Percentiles rank a stretch among this genome's conserved stretches.
These are phyloP conservation scores for Menidia beryllina DNA, from an alignment of 2,113 vertebrate species.

Conservation along the genomic window DNA sequence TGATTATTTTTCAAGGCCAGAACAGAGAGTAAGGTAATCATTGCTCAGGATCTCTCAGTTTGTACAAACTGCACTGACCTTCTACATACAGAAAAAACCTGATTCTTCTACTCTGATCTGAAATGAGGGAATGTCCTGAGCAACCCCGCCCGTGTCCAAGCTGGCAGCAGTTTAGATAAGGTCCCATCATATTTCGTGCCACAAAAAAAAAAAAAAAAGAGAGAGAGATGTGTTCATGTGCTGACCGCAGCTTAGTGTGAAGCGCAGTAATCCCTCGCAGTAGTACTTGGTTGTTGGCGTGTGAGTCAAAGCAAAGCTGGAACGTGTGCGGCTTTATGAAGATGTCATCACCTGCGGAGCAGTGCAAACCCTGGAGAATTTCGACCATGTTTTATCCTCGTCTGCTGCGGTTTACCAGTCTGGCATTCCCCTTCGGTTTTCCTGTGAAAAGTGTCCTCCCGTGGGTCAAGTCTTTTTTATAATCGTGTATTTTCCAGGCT, in stretches of 20 bases:
- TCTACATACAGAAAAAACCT: too few relatives aligned
- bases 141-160: background rate
- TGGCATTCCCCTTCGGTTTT: constrained; percentile 29
- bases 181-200: background rate
- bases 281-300: constrained; percentile 8
- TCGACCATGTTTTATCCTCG: constrained; percentile 29
- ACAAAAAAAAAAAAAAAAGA: constrained; percentile 27
- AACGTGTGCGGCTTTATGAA: constrained; percentile 64
- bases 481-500: constrained; percentile 44
- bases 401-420: constrained; percentile 14
- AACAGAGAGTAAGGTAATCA: background rate
- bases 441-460: constrained; percentile 27
- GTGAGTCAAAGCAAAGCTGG: constrained; percentile 7
- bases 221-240: constrained; percentile 50
- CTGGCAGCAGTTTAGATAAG: background rate
- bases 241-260: constrained; percentile 25
- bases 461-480: constrained; percentile 10
- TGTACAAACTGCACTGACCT: background rate
- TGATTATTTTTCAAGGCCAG: background rate
- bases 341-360: constrained; percentile 61
- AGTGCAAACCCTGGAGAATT: constrained; percentile 32
- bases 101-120: too few relatives aligned
- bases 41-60: background rate
- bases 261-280: constrained; percentile 30
- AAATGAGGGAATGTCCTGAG: too few relatives aligned